Conservation (phyloP, 1,140 invertebrate species). For the Drosophila takahashii region DNA sequence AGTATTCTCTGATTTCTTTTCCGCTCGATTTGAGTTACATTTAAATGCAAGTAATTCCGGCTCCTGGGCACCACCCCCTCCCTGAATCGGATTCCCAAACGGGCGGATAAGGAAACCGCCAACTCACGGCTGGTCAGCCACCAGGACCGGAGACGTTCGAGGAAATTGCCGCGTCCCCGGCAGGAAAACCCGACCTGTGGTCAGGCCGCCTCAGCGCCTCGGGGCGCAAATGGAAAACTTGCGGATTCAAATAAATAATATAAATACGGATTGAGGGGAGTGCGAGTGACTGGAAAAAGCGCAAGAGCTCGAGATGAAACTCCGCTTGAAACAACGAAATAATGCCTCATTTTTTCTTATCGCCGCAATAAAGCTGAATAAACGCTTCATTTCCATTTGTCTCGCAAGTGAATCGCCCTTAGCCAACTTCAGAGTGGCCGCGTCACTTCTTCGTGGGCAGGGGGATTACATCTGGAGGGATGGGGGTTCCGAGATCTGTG, state of each 20-base stretch:
- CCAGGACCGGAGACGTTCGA: conserved; percentile 62
- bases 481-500: conserved; percentile 17
- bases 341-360: conserved; percentile 84
- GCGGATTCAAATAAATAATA: conserved; percentile 65
- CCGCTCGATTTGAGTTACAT: conserved; percentile 80
- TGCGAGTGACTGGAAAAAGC: conserved; percentile 18
- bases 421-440: conserved; percentile 66
- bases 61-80: conserved; percentile 17
- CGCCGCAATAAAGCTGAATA: conserved; percentile 84
- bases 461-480: conserved; percentile 23
- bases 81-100: conserved; percentile 44
- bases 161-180: conserved; percentile 77
- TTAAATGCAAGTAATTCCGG: conserved; percentile 78
- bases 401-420: conserved; percentile 72
- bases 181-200: conserved; percentile 68
- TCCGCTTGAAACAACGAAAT: conserved; percentile 77
- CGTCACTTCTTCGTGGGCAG: conserved; percentile 60
- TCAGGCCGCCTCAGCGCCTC: conserved; percentile 56
- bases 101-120: conserved; percentile 66
- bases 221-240: conserved; percentile 58
- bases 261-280: conserved; percentile 3
- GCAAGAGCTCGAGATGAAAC: conserved; percentile 35
- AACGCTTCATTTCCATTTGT: conserved; percentile 84
- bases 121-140: conserved; percentile 61
- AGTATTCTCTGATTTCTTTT: conserved; percentile 54